phyloP scores from a whole-genome alignment of 2,797 vertebrate genomes.

The Tauraco hartlaubi region DNA sequence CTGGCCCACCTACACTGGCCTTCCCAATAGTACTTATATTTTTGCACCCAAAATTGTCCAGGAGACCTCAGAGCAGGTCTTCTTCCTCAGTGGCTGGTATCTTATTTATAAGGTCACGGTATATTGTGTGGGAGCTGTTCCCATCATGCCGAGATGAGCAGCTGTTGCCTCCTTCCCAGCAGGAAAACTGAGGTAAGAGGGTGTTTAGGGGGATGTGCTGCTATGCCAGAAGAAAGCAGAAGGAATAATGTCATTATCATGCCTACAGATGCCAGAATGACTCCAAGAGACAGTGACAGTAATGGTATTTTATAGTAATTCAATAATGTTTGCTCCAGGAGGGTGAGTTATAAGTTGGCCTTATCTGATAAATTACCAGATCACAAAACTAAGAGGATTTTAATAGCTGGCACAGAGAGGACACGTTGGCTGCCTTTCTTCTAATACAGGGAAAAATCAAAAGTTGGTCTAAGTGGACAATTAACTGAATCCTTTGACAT shows the following conservation, averaged over 20 bases:
- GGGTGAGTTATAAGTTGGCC: neutral
- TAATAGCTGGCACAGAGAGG: neutral
- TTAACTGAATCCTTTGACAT: neutral
- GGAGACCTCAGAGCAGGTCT: neutral
- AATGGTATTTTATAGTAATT: neutral
- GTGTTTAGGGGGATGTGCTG: neutral
- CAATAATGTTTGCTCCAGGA: neutral
- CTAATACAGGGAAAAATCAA: neutral
- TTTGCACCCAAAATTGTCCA: neutral
- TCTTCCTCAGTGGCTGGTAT: neutral
- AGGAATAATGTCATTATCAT: neutral
- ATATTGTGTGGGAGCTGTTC: neutral
- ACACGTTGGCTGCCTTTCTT: neutral
- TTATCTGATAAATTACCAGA: neutral
- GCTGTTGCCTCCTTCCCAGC: neutral
- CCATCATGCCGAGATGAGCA: accelerated
- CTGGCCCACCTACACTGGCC: no score
- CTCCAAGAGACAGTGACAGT: neutral
- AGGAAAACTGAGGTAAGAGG: neutral
- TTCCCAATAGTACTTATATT: neutral
- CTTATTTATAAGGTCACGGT: neutral
- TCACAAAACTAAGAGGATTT: neutral
- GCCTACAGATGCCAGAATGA: neutral
- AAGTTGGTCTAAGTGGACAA: neutral
- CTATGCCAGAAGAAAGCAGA: neutral